phyloP scores from a whole-genome alignment of 2,888 invertebrate species.

The Lepidochrysops patricia region DNA sequence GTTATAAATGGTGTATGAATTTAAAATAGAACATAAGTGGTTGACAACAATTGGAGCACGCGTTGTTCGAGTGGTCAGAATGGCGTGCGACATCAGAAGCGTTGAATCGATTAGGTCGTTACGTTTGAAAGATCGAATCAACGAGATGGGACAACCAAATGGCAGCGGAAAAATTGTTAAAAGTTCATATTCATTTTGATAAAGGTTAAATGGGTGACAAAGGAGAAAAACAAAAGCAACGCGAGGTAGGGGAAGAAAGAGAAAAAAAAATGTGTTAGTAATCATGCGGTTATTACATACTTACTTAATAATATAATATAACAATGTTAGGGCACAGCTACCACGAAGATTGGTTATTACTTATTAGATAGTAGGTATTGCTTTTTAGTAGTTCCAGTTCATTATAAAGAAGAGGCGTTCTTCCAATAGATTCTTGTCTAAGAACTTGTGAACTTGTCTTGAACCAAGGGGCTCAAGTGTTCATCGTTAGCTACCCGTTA shows the following conservation, averaged over 20 bases:
- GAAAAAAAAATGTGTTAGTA: slow-evolving; percentile 46
- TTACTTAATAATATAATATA: slow-evolving; percentile 15
- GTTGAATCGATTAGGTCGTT: slow-evolving; percentile 51
- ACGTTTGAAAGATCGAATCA: slow-evolving; percentile 31
- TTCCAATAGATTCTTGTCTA: too few species aligned
- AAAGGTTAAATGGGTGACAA: slow-evolving; percentile 12
- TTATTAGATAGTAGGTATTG: too few species aligned
- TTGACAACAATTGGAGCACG: slow-evolving; percentile 41
- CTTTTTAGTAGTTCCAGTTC: too few species aligned
- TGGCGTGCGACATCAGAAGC: slow-evolving; percentile 35
- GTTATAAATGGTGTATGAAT: neutral
- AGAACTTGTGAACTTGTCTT: too few species aligned
- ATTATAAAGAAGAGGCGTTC: too few species aligned
- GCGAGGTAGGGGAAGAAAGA: slow-evolving; percentile 35
- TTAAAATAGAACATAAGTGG: slow-evolving; percentile 17
- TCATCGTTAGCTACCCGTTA: neutral
- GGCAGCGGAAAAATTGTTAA: slow-evolving; percentile 34
- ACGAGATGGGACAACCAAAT: slow-evolving; percentile 1
- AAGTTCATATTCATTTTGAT: slow-evolving; percentile 15
- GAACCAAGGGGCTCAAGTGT: too few species aligned
- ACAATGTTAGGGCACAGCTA: neutral
- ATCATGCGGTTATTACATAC: slow-evolving; percentile 21
- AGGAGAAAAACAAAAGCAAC: slow-evolving; percentile 34
- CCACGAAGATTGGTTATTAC: neutral
- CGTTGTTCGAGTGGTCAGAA: slow-evolving; percentile 38